These are phyloP conservation scores for Actinia tenebrosa DNA, from an alignment of 64 coral and sea anemone genomes.

Conservation along the genomic window DNA sequence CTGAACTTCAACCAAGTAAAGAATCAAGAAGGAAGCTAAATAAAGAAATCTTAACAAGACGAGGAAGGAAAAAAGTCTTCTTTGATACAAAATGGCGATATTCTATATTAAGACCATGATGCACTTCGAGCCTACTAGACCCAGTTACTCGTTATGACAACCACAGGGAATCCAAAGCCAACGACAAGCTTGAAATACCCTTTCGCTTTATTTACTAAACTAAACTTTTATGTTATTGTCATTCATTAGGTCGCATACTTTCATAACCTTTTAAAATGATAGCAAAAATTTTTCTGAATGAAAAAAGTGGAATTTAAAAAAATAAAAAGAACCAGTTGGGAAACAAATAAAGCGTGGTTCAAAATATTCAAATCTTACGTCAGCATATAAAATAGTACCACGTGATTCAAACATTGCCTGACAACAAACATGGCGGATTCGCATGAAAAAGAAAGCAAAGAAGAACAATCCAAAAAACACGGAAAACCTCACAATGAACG, in stretches of 20 bases:
- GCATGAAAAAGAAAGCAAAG: conserved; percentile 8
- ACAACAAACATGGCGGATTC: conserved; percentile 40
- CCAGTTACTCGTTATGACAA: background rate
- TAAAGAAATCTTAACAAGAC: background rate
- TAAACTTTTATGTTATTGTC: too few species aligned
- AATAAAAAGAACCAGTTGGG: too few species aligned
- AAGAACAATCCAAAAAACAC: background rate
- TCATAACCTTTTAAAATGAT: background rate
- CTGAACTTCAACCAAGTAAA: background rate
- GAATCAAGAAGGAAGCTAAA: background rate
- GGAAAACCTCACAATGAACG: background rate
- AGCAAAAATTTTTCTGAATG: background rate
- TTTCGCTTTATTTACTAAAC: too few species aligned
- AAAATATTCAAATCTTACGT: conserved; percentile 12
- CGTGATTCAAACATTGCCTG: conserved; percentile 23
- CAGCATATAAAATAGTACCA: conserved; percentile 11
- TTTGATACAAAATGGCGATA: background rate
- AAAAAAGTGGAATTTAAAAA: background rate
- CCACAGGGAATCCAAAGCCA: background rate
- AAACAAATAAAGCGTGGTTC: background rate
- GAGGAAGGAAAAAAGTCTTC: background rate
- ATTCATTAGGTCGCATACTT: too few species aligned
- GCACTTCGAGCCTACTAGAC: background rate
- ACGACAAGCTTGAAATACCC: too few species aligned
- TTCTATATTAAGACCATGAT: background rate